A percentile compares a stretch with the other conserved stretches of the same genome.
Evolutionary conservation across 30 jellyfish, hydroid and myxozoan species (phyloP).

Genomic region (Aurelia sp.): DNA sequence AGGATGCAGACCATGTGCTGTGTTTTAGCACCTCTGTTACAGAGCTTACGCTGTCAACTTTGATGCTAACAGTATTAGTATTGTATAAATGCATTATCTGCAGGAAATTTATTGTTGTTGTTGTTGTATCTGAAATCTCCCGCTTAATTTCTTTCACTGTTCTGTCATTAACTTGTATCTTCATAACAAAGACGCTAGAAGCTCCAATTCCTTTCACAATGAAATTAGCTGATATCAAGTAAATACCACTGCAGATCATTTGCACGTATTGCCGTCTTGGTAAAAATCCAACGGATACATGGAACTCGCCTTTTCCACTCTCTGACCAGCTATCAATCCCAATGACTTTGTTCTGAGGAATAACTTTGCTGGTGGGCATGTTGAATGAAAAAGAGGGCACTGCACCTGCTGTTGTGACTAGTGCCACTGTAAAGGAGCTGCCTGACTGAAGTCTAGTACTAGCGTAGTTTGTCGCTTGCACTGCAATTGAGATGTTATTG

Average conservation of each 20-base stretch:
- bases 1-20: conserved; percentile 58
- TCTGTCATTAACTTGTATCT: conserved; percentile 1
- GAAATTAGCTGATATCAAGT: conserved; percentile 44
- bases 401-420: conserved; percentile 59
- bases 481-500: conserved; percentile 37
- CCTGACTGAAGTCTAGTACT: conserved; percentile 12
- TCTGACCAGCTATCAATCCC: conserved; percentile 38
- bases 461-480: neutral
- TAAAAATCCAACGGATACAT: conserved; percentile 51
- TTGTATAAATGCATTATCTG: conserved; percentile 39
- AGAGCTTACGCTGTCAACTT: neutral
- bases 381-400: conserved; percentile 63
- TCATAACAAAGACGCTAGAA: conserved; percentile 10
- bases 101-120: conserved; percentile 29
- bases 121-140: neutral
- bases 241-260: conserved; percentile 67
- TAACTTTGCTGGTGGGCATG: neutral
- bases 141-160: conserved; percentile 19
- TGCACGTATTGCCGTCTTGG: conserved; percentile 55
- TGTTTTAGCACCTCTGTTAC: conserved; percentile 16
- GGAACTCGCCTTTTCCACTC: conserved; percentile 49
- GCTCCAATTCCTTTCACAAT: conserved; percentile 2
- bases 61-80: conserved; percentile 30
- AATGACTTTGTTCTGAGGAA: neutral
- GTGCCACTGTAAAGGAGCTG: conserved; percentile 60